These are phyloP conservation scores for Erinaceus europaeus DNA, from an alignment of 2,113 vertebrate genomes.

Conservation along the genomic window DNA sequence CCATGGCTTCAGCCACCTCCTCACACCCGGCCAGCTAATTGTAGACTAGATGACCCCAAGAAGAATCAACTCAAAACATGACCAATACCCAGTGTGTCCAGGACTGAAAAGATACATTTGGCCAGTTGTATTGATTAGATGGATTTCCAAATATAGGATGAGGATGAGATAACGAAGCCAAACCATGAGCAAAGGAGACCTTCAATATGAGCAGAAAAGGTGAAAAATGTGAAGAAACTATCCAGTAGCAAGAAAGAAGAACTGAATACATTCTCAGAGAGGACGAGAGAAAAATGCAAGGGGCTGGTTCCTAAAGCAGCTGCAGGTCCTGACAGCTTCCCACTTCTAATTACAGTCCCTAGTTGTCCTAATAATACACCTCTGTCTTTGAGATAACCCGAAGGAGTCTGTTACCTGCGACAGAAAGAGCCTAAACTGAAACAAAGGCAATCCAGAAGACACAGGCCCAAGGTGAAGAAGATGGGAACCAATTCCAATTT, in stretches of 20 bases:
- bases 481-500: not conserved
- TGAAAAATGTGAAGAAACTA: not conserved
- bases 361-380: not conserved
- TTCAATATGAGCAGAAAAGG: not conserved
- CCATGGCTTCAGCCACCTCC: not conserved
- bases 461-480: not conserved
- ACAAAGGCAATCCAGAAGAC: not conserved
- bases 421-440: not conserved
- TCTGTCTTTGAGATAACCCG: not conserved
- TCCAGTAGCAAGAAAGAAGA: not conserved
- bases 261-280: not conserved
- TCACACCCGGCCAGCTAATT: not conserved
- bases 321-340: not conserved
- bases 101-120: not conserved
- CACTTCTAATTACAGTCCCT: constrained; percentile 12
- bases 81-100: not conserved
- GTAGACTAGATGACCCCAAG: not conserved
- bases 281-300: not conserved
- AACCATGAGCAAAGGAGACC: not conserved
- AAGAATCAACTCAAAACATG: not conserved
- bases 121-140: not conserved
- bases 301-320: not conserved
- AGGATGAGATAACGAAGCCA: not conserved
- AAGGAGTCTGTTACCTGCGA: not conserved
- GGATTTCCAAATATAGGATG: too few species aligned